Conservation (phyloP, 30 jellyfish, hydroid and myxozoan species). For the Aurelia coerulea region DNA sequence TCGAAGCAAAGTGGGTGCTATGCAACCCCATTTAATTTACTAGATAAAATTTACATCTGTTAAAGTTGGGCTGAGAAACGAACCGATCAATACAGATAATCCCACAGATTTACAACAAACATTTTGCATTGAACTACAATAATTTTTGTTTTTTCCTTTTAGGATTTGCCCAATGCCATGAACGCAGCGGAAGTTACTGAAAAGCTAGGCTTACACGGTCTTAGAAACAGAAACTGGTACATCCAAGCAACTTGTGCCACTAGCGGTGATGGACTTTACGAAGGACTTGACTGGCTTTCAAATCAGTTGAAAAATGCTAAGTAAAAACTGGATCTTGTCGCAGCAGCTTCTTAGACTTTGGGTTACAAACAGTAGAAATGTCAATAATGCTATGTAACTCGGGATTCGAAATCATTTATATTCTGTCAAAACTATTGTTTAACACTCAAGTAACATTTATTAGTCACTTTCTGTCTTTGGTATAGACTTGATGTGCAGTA, state of each 20-base stretch:
- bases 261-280: conserved; percentile 97
- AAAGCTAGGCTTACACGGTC: conserved; percentile 83
- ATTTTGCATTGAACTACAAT: not conserved
- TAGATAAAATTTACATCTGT: no score
- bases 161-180: conserved; percentile 95
- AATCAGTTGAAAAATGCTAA: conserved; percentile 83
- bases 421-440: no score
- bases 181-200: conserved; percentile 97
- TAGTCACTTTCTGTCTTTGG: no score
- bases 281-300: conserved; percentile 99
- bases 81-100: no score
- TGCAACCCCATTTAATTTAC: no score
- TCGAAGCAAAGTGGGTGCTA: no score
- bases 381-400: no score
- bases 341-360: not conserved
- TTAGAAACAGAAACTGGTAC: conserved; percentile 89
- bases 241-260: conserved; percentile 99
- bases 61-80: no score
- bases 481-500: no score
- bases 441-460: no score
- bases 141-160: not conserved
- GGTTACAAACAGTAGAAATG: conserved; percentile 7
- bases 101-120: no score
- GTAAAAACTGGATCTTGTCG: conserved; percentile 49
- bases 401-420: no score